These are phyloP conservation scores for Poecilia gillii DNA, from an alignment of 2,797 vertebrate species.

Conservation along the genomic window DNA sequence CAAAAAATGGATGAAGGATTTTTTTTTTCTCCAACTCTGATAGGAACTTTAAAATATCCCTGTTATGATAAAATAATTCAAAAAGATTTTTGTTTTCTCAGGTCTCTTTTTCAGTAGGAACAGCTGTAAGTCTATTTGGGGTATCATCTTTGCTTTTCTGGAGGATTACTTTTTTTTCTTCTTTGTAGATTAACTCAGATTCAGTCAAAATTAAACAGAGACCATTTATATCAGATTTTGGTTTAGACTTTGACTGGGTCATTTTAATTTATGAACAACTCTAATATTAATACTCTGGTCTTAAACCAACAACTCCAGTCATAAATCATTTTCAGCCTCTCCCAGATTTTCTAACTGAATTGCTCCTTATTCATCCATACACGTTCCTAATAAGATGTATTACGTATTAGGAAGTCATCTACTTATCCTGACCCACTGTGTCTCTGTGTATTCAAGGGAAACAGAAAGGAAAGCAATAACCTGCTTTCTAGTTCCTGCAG, in stretches of 20 bases:
- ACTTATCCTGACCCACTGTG: too few species aligned
- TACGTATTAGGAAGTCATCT: too few species aligned
- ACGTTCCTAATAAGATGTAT: background rate
- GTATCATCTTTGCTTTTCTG: background rate
- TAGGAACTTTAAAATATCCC: background rate
- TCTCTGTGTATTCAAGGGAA: too few species aligned
- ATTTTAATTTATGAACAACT: background rate
- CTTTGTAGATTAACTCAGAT: background rate
- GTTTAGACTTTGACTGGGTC: background rate
- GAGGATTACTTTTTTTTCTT: background rate
- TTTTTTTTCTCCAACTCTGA: too few species aligned
- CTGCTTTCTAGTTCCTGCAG: background rate
- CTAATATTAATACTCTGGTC: background rate
- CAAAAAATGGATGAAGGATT: background rate
- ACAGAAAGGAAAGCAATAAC: too few species aligned
- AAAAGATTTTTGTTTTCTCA: background rate
- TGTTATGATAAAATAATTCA: too few species aligned
- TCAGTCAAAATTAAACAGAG: background rate
- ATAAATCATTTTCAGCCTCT: background rate
- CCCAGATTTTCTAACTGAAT: background rate
- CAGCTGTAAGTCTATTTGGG: background rate
- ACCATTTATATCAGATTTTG: background rate
- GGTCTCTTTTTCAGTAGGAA: background rate
- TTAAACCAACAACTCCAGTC: background rate
- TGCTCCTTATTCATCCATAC: background rate